Evolutionary conservation across 1,140 invertebrate genomes (phyloP).

Genomic region (Fragariocoptes setiger): DNA sequence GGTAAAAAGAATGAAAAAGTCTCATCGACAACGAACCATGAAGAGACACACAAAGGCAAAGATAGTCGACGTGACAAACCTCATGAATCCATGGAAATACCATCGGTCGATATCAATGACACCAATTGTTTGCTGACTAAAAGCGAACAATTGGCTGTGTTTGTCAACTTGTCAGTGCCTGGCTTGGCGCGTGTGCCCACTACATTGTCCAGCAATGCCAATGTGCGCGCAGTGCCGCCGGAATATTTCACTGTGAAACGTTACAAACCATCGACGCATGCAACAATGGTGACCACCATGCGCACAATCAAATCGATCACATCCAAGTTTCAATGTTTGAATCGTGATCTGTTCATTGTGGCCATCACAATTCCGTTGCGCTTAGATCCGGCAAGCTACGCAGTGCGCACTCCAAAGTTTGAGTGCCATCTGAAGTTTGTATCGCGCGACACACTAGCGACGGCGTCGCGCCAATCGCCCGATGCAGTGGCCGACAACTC

Average conservation of each 20-base stretch:
- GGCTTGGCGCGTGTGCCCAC: constrained; percentile 12
- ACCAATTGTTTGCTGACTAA: constrained; percentile 10
- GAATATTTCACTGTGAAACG: constrained; percentile 12
- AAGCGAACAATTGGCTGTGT: constrained; percentile 12
- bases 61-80: too few relatives aligned
- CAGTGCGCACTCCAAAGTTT: constrained; percentile 11
- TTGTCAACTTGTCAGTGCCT: constrained; percentile 14
- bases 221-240: constrained; percentile 11
- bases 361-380: constrained; percentile 13
- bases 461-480: constrained; percentile 2
- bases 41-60: too few relatives aligned
- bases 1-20: too few relatives aligned
- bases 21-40: too few relatives aligned
- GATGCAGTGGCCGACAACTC: not conserved
- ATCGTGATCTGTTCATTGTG: constrained; percentile 12
- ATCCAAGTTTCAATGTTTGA: constrained; percentile 12
- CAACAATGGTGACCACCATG: constrained; percentile 10
- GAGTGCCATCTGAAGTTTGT: constrained; percentile 12
- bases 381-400: constrained; percentile 12
- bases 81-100: too few relatives aligned
- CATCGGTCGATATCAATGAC: not conserved
- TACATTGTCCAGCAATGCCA: constrained; percentile 11
- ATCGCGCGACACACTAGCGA: constrained; percentile 8
- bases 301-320: constrained; percentile 9
- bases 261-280: constrained; percentile 12